Evolutionary conservation across 2,888 invertebrate genomes (phyloP).

Genomic region (Leucoma salicis): DNA sequence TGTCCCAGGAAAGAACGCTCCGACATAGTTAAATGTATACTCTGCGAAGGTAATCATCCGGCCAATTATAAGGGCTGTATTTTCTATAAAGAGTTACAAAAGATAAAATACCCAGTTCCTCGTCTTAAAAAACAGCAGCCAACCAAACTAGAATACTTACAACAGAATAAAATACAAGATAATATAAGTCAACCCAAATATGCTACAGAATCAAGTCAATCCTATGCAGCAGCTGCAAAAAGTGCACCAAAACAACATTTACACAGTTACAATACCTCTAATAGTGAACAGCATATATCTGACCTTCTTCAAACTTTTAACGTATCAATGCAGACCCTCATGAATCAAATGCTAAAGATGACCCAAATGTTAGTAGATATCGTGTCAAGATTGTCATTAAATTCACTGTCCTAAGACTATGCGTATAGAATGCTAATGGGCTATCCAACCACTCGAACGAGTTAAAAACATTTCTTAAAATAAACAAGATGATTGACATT

Average conservation of each 20-base stretch:
- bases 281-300: not conserved
- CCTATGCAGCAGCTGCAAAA: constrained; percentile 1
- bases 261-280: too few relatives aligned
- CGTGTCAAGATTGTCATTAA: not conserved
- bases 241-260: not conserved
- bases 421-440: constrained; percentile 16
- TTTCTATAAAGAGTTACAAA: not conserved
- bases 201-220: too few relatives aligned
- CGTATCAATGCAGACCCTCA: not conserved
- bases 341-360: too few relatives aligned
- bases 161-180: too few relatives aligned
- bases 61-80: not conserved
- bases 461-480: constrained; percentile 12
- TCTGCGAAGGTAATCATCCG: not conserved
- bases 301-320: not conserved
- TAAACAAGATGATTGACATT: too few relatives aligned
- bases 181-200: too few relatives aligned
- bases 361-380: not conserved
- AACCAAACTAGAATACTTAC: not conserved
- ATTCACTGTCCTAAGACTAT: not conserved
- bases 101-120: not conserved
- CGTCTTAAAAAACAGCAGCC: not conserved
- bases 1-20: not conserved
- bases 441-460: too few relatives aligned
- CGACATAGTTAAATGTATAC: not conserved